phyloP scores from a whole-genome alignment of 2,888 invertebrate species.

The Ophion slaviceki region DNA sequence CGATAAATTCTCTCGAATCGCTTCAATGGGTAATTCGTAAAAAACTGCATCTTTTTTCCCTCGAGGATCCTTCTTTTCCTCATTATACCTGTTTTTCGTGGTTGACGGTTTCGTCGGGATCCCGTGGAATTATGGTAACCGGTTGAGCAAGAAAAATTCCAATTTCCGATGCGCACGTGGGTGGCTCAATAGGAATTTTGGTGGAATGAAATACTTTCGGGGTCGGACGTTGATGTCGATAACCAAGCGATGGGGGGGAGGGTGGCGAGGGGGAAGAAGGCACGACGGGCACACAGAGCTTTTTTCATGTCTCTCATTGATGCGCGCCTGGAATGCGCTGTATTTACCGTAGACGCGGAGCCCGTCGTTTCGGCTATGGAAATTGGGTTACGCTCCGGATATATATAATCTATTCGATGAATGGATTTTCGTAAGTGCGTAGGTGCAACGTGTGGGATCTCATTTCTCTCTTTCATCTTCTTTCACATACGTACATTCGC shows the following conservation, averaged over 20 bases:
- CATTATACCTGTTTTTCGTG: background rate
- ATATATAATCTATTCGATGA: conserved; percentile 55
- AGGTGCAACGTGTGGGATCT: conserved; percentile 47
- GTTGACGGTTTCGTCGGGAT: background rate
- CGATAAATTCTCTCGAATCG: background rate
- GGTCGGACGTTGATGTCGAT: conserved; percentile 18
- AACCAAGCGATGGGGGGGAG: background rate
- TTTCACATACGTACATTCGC: conserved; percentile 2
- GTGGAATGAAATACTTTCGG: conserved; percentile 51
- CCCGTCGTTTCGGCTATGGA: conserved; percentile 45
- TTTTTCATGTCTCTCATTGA: conserved; percentile 39
- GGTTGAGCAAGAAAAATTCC: conserved; percentile 42
- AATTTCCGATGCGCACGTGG: background rate
- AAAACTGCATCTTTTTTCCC: background rate
- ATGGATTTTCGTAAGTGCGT: conserved; percentile 58
- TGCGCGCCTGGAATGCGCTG: conserved; percentile 52
- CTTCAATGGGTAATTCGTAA: background rate
- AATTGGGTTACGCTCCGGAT: conserved; percentile 60
- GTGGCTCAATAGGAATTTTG: conserved; percentile 44
- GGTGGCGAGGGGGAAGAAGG: background rate
- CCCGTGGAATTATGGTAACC: conserved; percentile 10
- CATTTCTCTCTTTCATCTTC: conserved; percentile 25
- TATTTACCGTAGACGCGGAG: conserved; percentile 3
- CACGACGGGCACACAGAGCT: conserved; percentile 11
- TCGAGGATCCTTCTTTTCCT: background rate